Evolutionary conservation across 2,113 vertebrate genomes (phyloP).

Genomic region (Tetrao urogallus): DNA sequence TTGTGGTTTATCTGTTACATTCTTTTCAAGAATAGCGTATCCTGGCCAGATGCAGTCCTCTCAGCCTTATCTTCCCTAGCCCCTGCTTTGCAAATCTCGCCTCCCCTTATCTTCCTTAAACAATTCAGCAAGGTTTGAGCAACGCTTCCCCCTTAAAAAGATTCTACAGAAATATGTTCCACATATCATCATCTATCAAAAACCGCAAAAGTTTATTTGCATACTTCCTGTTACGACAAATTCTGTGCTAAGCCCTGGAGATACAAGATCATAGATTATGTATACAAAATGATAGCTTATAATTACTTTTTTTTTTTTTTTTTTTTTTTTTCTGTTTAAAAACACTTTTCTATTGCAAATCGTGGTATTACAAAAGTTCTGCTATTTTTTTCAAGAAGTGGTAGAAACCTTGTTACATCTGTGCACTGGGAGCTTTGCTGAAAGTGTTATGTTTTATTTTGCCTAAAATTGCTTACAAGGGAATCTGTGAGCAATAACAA

Average conservation of each 20-base stretch:
- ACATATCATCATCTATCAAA: too few relatives aligned
- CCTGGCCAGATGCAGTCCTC: too few relatives aligned
- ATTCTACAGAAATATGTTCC: too few relatives aligned
- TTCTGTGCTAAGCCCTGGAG: neutral
- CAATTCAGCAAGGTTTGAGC: too few relatives aligned
- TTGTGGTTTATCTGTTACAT: too few relatives aligned
- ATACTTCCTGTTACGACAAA: rapidly evolving
- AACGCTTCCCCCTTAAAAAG: too few relatives aligned
- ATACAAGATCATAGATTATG: neutral
- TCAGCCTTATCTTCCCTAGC: too few relatives aligned
- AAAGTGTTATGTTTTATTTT: neutral
- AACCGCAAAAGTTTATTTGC: neutral
- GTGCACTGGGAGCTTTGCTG: neutral
- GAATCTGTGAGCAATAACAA: neutral
- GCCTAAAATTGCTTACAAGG: neutral
- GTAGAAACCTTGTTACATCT: neutral
- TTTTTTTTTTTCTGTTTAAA: neutral
- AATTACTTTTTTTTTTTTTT: too few relatives aligned
- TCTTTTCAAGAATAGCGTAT: too few relatives aligned
- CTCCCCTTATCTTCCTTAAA: too few relatives aligned
- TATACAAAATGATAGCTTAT: neutral
- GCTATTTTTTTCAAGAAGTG: neutral
- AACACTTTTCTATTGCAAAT: neutral
- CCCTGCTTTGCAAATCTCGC: too few relatives aligned
- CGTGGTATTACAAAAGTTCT: neutral